These are phyloP conservation scores for Brachylomia viminalis DNA, from an alignment of 2,888 invertebrate species.

Conservation along the genomic window DNA sequence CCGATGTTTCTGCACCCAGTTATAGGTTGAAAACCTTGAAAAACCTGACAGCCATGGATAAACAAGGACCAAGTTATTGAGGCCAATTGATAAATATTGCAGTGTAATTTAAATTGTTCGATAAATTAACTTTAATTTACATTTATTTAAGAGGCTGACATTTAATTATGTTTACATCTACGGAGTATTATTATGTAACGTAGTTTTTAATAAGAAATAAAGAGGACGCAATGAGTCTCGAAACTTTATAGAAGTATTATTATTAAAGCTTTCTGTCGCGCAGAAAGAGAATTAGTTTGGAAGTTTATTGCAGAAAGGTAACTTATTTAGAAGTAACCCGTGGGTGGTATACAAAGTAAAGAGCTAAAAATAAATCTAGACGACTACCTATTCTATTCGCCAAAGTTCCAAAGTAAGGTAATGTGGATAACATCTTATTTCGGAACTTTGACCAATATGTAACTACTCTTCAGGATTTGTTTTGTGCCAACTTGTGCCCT, in stretches of 20 bases:
- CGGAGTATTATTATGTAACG: slow-evolving; percentile 18
- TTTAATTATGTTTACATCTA: slow-evolving; percentile 38
- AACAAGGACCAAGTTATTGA: slow-evolving; percentile 54
- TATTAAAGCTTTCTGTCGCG: neutral
- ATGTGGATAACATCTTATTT: slow-evolving; percentile 18
- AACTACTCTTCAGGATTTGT: slow-evolving; percentile 25
- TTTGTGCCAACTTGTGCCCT: slow-evolving; percentile 25
- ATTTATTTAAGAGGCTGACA: slow-evolving; percentile 41
- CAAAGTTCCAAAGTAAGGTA: slow-evolving; percentile 14
- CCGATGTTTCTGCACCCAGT: slow-evolving; percentile 35
- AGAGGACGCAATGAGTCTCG: slow-evolving; percentile 8
- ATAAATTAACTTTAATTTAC: slow-evolving; percentile 34
- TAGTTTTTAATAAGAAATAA: slow-evolving; percentile 11
- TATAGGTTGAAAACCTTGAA: slow-evolving; percentile 58
- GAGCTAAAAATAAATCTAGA: neutral
- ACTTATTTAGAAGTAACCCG: slow-evolving; percentile 36
- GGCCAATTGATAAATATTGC: slow-evolving; percentile 63
- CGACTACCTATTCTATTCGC: slow-evolving; percentile 4
- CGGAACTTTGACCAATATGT: neutral
- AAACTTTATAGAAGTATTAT: slow-evolving; percentile 23
- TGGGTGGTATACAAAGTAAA: slow-evolving; percentile 13
- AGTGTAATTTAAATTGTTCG: slow-evolving; percentile 51
- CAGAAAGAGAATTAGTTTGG: slow-evolving; percentile 33
- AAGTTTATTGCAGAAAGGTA: slow-evolving; percentile 17
- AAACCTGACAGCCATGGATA: slow-evolving; percentile 62